Evolutionary conservation across 37 sponge, comb jelly and placozoan species (phyloP).

Genomic region (Chondrilla cf. caribensis): DNA sequence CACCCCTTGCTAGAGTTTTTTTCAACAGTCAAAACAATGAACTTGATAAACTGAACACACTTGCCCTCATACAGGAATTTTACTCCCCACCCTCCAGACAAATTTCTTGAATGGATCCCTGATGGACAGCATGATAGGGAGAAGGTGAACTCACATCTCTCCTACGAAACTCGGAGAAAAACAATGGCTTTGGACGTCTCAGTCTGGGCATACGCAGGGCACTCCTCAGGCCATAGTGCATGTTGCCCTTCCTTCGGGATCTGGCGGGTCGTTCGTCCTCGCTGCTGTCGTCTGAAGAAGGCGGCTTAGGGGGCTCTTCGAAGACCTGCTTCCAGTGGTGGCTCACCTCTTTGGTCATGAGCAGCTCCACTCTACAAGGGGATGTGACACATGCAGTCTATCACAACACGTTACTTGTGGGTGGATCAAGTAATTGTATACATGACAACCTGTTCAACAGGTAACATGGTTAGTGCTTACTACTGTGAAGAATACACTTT

Average conservation of each 20-base stretch:
- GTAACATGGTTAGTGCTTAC: no score
- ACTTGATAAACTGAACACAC: no score
- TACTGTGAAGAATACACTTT: no score
- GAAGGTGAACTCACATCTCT: slow-evolving; percentile 16
- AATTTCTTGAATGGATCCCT: neutral
- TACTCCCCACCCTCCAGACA: neutral
- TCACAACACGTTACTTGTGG: neutral
- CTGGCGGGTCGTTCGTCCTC: neutral
- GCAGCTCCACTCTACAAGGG: neutral
- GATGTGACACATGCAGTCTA: neutral
- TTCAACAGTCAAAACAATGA: neutral
- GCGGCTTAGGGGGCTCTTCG: neutral
- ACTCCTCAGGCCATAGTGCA: neutral
- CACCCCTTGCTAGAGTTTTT: neutral
- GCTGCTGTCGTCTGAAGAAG: neutral
- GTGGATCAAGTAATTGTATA: neutral
- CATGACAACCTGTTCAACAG: no score
- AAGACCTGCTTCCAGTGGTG: neutral
- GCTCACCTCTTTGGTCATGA: neutral
- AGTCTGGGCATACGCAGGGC: slow-evolving; percentile 18
- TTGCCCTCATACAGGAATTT: no score
- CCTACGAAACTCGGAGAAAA: neutral
- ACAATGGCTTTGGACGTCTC: slow-evolving; percentile 10
- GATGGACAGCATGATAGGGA: no score
- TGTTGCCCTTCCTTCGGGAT: neutral